Base-by-base conservation (phyloP, 2,888 invertebrate genomes). In the Eubasilissa splendida region DNA sequence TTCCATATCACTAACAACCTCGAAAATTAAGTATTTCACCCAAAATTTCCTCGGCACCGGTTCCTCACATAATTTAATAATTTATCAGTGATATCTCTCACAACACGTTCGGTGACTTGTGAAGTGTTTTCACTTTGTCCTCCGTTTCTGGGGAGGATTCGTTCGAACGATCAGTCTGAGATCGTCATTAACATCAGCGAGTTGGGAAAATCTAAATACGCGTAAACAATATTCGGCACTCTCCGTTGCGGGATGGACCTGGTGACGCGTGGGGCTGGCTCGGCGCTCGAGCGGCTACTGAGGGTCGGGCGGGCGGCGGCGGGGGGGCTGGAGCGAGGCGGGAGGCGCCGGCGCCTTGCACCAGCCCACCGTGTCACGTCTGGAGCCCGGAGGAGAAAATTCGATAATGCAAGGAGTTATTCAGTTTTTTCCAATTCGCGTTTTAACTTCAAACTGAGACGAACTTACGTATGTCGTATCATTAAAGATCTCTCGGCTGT, bases 281-380 rank as follows among this genome's bases (percentile, higher is more conserved):
- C 77, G 84, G 70, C 59, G 76, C 77, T 75, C 81, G 79, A 73
- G 81, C 80, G 80, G 73, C 82, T 82, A 82, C 83, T 84, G 84
- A 80, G 83, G 81, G 80, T 79, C 74, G 79, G 76, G 81, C 80
- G 82, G 70, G 60, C 56, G 76, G 76, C 42, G 63, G 70, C 22
- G 88, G 87, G 71, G 78, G 66, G 77, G 65, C 59, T 33, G 76
- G 78, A 56, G 77, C 63, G 81, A 85, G 86, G 86, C 85, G 86
- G 87, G 86, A 87, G 86, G 87, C 87, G 86, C 86, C 83, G 86
- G 86, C 86, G 86, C 86, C 86, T 86, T 87, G 86, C 86, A 87
- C 31, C 75, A 54, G 56, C 75, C 75, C 74, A 52, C 79, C 68
- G 75, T 70, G 79, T 79, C 80, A 76, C 80, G 60, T 59, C 77